Evolutionary conservation across 2,797 vertebrate species (phyloP), one percentile per base, ranked within the genome.

Genomic region (Sciurus vulgaris): DNA sequence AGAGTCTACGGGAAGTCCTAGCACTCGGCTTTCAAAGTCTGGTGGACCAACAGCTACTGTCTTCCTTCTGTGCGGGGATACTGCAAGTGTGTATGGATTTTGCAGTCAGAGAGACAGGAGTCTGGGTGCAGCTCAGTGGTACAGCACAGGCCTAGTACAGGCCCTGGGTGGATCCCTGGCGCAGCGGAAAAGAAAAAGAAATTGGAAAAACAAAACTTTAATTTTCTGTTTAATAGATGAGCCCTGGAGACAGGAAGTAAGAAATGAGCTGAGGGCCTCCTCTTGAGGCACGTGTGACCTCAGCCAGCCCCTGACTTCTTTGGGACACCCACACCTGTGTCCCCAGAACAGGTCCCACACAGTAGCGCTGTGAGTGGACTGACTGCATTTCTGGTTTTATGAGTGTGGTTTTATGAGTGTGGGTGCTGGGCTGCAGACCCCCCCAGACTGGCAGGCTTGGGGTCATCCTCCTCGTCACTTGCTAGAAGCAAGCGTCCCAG

Each of bases 331-430:
- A 6, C 24, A 3, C 56, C 18, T 7, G 14, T 26, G 49, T 77
- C 35, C 54, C 74, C 22, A 3, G 59, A 18, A 7, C 7, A 0
- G 17, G 28, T 54, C 6, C 9, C 2, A 6, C 11, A 3, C 4
- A 0, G 51, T 6, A 30, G 22, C 2, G 0, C 26, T 3, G 7
- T 2, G 5, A 0, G 8, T 1, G 15, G 24, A 47, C 1, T 1
- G 14, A 28, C 28, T 11, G 20, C 26, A 1, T 8, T 38, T 38
- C 38, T 4, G 38, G 38, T 38, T 38, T 38, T 38, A 38, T 38
- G n/a, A n/a, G n/a, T n/a, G n/a, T n/a, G n/a, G n/a, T n/a, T n/a
- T n/a, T n/a, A n/a, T n/a, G n/a, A n/a, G n/a, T n/a, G 24, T 7
- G 11, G 20, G 7, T 6, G 5, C 18, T 7, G n/a, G 14, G 30